Base-by-base conservation (phyloP, 2,113 vertebrate species). In the Cinclus cinclus region DNA sequence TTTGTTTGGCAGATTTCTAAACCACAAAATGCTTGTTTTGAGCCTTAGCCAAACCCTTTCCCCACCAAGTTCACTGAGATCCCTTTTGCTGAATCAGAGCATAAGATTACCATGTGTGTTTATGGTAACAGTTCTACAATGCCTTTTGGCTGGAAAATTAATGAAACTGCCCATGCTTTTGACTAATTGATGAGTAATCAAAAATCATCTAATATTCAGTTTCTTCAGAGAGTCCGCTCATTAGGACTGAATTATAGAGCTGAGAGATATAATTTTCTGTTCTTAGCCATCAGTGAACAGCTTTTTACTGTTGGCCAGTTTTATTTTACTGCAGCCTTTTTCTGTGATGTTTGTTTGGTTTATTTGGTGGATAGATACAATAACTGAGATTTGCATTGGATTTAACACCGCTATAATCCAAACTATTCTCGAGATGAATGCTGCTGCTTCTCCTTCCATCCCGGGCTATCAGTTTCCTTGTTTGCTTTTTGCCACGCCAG, bases 131-230 rank as follows among this genome's bases (percentile, higher is more conserved):
- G 27, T 21, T 95, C 39, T 19, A 50, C 47, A 89, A 16, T 13
- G 6, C 8, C 16, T 89, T 83, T 70, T 77, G 88, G 42, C 59
- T 81, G 55, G 74, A 92, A 90, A 92, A 80, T 39, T 31, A 77
- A 35, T 86, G 63, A 78, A 94, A 81, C 19, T 74, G 47, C 33
- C 64, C 44, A 27, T 47, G 28, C 4, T 69, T 92, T 90, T 87
- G 44, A 76, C 70, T 92, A 94, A 95, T 49, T 84, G 58, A 84
- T 84, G 62, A 87, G 22, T 89, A 87, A 87, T 91, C 41, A 74
- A 79, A 76, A 65, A 64, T 60, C 18, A 65, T 63, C 35, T 83
- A 92, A 80, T 88, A 92, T 13, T 60, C n/a, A 60, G 11, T 85
- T 88, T 24, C 47, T 88, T 94, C 59, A 86, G 75, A 60, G 31